phyloP scores from a whole-genome alignment of 2,888 invertebrate species.

The Drosophila tanythrix region DNA sequence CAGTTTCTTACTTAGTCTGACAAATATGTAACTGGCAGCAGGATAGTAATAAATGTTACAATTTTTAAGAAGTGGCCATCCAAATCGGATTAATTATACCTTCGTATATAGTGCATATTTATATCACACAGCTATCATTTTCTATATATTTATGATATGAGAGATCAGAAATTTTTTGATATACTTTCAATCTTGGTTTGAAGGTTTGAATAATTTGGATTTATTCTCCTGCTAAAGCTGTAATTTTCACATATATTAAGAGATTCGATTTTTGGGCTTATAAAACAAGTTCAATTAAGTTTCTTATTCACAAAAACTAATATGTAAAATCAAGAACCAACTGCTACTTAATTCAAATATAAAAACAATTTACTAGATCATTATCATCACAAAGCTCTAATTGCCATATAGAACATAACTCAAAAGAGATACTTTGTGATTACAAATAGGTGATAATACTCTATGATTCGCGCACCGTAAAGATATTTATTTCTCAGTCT shows the following conservation, averaged over 20 bases:
- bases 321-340: background rate
- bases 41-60: background rate
- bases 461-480: background rate
- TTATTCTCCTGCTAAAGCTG: background rate
- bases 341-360: background rate
- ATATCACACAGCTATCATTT: background rate
- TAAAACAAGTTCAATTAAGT: background rate
- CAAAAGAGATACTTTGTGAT: background rate
- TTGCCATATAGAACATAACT: too few species aligned
- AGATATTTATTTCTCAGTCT: constrained; percentile 1
- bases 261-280: background rate
- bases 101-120: background rate
- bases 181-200: background rate
- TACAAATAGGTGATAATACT: background rate
- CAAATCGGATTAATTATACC: background rate
- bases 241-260: background rate
- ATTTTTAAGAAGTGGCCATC: background rate
- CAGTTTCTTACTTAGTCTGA: background rate
- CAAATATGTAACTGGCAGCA: background rate
- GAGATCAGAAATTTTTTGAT: background rate
- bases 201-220: background rate
- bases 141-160: background rate
- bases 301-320: background rate
- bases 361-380: background rate
- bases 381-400: background rate